These are phyloP conservation scores for Hoplodrina blanda DNA, from an alignment of 2,888 invertebrate species.

Conservation along the genomic window DNA sequence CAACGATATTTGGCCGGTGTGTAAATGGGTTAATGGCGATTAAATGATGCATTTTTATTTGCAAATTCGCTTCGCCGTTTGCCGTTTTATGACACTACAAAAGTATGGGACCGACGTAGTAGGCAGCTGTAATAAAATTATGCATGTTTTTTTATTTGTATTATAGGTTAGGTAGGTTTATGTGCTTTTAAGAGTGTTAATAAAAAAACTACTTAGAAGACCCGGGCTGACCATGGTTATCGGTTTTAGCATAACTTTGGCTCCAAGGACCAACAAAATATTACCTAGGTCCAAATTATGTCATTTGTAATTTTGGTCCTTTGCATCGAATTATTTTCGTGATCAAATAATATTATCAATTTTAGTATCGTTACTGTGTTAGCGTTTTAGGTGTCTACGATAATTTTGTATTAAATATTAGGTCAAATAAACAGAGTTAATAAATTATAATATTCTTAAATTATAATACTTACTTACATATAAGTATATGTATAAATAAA, in stretches of 20 bases:
- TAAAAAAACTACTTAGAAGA: too few relatives aligned
- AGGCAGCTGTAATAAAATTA: slow-evolving; percentile 11
- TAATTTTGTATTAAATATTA: neutral
- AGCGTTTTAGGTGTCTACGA: neutral
- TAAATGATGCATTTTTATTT: slow-evolving; percentile 51
- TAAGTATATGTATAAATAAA: slow-evolving; percentile 10
- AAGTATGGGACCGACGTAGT: neutral
- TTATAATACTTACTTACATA: neutral
- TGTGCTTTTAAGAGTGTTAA: neutral
- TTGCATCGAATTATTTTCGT: neutral
- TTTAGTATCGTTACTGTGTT: neutral
- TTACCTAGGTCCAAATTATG: too few relatives aligned
- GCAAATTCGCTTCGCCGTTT: slow-evolving; percentile 4
- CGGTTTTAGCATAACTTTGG: neutral
- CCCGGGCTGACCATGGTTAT: too few relatives aligned
- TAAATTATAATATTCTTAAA: too few relatives aligned
- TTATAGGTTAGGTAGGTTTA: neutral
- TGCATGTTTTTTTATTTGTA: neutral
- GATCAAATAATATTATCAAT: neutral
- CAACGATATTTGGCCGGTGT: slow-evolving; percentile 29
- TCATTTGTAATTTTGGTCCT: neutral
- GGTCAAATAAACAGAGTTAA: neutral
- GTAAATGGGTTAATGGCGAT: slow-evolving; percentile 43
- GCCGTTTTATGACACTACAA: slow-evolving; percentile 21
- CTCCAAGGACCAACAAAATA: neutral